Evolutionary conservation across 2,888 invertebrate genomes (phyloP), one percentile per base, ranked within the genome.

Genomic region (Hyppa rectilinea): DNA sequence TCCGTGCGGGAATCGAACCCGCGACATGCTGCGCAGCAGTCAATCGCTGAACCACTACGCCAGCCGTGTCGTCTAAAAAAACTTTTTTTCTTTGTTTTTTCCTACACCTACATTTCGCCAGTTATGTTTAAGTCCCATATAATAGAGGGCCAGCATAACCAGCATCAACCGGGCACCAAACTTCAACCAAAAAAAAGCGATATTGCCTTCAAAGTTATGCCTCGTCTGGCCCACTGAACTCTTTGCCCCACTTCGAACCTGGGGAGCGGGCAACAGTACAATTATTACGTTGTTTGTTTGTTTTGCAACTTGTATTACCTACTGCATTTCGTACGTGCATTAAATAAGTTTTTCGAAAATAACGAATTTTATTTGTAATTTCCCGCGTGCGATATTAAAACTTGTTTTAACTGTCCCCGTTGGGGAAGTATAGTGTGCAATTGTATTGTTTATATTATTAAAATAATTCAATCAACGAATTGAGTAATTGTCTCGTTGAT

Each of bases 211-310:
- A 77, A 62, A 81, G 64, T 50, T 43, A 2, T 52, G 45, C 17
- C 63, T 34, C 20, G 20, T 72, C 79, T 82, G 34, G 10, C 23
- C 34, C 4, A 38, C 9, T 55, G 17, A 56, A 70, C 45, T 84
- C 84, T 80, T 62, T 85, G 86, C 0, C 53, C 52, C 63, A 63
- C 67, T 60, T 69, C 29, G 82, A 78, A 83, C 85, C 87, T 81
- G 70, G 86, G 80, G 85, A 84, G 73, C 84, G 74, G 81, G 83
- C 85, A 85, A 83, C 87, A 79, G 85, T 84, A 87, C 89, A 89
- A 90, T 90, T 90, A 90, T 91, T 88, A 89, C 86, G 65, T 81
- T 85, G 86, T 85, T 85, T 89, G 88, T 86, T 90, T 90, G 89
- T 90, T 90, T 87, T 87, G 85, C 85, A 87, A 89, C 87, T 87